Percentiles rank a stretch among this genome's conserved stretches.
phyloP scores from a whole-genome alignment of 2,888 invertebrate species.

The Agrypnus murinus region DNA sequence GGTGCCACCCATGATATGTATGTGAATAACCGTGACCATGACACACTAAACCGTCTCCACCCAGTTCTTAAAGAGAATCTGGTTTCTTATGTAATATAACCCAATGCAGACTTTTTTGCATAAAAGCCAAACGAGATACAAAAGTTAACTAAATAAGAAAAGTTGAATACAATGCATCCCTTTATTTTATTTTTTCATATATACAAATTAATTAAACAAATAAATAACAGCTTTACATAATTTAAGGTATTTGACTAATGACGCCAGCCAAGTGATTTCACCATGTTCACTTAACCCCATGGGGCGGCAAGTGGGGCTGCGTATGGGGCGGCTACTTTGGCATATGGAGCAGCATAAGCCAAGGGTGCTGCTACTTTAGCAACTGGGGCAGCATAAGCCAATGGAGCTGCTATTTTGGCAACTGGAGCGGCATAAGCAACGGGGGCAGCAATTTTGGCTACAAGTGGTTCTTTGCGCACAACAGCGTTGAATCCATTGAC shows the following conservation, averaged over 20 bases:
- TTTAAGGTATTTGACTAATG: constrained; percentile 71
- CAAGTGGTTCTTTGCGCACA: constrained; percentile 76
- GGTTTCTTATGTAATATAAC: constrained; percentile 15
- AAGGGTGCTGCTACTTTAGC: constrained; percentile 11
- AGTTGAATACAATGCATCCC: constrained; percentile 9
- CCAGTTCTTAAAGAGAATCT: constrained; percentile 8
- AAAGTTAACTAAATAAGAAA: background rate
- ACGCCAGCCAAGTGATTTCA: no score
- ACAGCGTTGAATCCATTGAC: constrained; percentile 79
- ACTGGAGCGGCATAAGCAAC: constrained; percentile 48
- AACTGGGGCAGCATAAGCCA: constrained; percentile 58
- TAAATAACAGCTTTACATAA: constrained; percentile 9
- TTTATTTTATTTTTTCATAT: constrained; percentile 34
- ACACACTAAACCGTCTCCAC: constrained; percentile 40
- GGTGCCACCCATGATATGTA: constrained; percentile 35
- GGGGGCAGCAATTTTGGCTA: constrained; percentile 67
- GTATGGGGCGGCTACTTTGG: constrained; percentile 11
- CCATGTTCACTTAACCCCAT: no score
- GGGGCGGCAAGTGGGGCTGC: constrained; percentile 63
- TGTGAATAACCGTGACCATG: constrained; percentile 42
- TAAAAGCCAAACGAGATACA: constrained; percentile 7
- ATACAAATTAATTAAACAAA: constrained; percentile 46
- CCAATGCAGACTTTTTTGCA: constrained; percentile 12
- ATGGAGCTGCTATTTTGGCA: constrained; percentile 43
- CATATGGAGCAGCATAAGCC: constrained; percentile 52